Evolutionary conservation across 2,113 vertebrate genomes (phyloP).

Genomic region (Triplophysa tibetana): DNA sequence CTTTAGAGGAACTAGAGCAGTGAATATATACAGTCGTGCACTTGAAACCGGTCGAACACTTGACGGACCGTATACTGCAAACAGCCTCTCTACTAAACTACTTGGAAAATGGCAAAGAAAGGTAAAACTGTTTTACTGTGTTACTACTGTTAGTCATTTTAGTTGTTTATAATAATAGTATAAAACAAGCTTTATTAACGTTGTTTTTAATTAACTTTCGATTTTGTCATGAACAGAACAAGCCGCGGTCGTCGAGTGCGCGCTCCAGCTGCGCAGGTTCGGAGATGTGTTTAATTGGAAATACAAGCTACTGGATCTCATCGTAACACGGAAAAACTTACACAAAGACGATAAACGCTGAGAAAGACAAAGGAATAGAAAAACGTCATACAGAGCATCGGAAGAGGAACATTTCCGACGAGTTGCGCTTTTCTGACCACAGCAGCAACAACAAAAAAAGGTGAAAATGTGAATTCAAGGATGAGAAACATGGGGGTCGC

Average conservation of each 20-base stretch:
- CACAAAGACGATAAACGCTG: not conserved
- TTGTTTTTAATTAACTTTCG: not conserved
- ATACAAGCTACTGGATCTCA: constrained; percentile 9
- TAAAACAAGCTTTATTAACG: not conserved
- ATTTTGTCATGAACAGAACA: not conserved
- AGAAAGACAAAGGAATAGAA: not conserved
- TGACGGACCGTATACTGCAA: not conserved
- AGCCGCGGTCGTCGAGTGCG: not conserved
- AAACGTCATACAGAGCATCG: not conserved
- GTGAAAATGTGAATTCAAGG: not conserved
- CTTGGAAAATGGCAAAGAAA: constrained; percentile 20
- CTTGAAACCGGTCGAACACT: not conserved
- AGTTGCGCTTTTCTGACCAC: not conserved
- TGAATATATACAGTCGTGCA: not conserved
- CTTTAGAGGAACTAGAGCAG: not conserved
- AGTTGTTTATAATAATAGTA: not conserved
- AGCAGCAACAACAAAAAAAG: not conserved
- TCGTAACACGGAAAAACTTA: not conserved
- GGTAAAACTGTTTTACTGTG: not conserved
- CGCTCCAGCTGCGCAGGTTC: constrained; percentile 14
- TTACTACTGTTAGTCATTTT: not conserved
- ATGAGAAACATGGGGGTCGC: not conserved
- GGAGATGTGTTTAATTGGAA: constrained; percentile 17
- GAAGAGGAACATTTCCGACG: not conserved
- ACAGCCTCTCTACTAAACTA: no score